phyloP scores from a whole-genome alignment of 2,113 vertebrate genomes.

The Myodes glareolus region DNA sequence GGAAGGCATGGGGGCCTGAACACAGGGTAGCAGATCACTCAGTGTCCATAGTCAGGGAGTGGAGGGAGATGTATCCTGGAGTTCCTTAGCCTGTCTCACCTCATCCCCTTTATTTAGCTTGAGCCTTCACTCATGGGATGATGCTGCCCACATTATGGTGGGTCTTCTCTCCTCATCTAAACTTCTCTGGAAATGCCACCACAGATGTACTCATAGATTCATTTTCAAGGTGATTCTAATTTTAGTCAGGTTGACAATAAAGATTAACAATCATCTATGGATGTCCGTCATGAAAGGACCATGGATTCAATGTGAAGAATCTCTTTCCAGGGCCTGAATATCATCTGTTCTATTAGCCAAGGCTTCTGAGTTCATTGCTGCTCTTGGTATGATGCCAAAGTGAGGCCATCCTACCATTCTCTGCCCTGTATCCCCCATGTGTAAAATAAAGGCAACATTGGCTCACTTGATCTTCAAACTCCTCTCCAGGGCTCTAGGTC shows the following conservation, averaged over 20 bases:
- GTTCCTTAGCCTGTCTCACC: background rate
- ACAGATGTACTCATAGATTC: background rate
- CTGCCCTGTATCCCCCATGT: background rate
- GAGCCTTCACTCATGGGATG: background rate
- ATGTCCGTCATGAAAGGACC: background rate
- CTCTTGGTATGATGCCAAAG: background rate
- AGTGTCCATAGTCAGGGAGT: background rate
- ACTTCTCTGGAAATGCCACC: background rate
- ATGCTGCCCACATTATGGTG: background rate
- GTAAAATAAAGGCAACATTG: background rate
- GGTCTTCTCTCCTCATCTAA: background rate
- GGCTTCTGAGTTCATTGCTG: background rate
- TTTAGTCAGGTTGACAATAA: background rate
- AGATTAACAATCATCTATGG: background rate
- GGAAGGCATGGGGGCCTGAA: background rate
- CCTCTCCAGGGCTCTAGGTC: background rate
- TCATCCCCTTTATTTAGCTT: background rate
- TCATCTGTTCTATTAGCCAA: background rate
- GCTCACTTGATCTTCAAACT: background rate
- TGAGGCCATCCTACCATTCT: background rate
- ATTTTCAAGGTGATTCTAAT: background rate
- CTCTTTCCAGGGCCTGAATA: background rate
- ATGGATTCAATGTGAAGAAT: background rate
- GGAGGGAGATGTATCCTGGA: too few relatives aligned
- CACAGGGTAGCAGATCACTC: background rate